Evolutionary conservation across 2,797 vertebrate genomes (phyloP), one percentile per base, ranked within the genome.

Genomic region (Morelia viridis): DNA sequence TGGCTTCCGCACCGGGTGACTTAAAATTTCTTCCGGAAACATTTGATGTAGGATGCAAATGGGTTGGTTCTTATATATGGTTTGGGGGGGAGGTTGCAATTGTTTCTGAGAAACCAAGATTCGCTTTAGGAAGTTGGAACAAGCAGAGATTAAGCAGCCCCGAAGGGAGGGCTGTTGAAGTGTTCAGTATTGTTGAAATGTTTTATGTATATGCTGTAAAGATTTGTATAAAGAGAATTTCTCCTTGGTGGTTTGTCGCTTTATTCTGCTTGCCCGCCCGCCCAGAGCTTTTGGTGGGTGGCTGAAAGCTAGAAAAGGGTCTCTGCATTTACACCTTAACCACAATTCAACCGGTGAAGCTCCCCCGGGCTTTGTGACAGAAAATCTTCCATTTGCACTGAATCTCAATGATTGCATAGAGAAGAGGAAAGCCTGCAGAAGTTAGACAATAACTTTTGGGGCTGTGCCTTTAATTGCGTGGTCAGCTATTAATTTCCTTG

Each of bases 141-240:
- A 10, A 80, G 8, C 35, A 1, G 8, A 24, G 50, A 11, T 0
- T 5, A 57, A 85, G 13, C 84, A 56, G 28, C 28, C 7, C 50
- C 12, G 46, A 26, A 53, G 11, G 2, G 83, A 85, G 22, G 62
- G 50, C 11, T 57, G 28, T 17, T n/a, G 13, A n/a, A 85, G 31
- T 19, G 10, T 19, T 28, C 60, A 19, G 85, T 19, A 57, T 64
- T 65, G 46, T 41, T 31, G 56, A 84, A 68, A 46, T 10, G 12
- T 19, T 64, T 85, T 64, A 8, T 92, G 11, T 92, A 19, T 68
- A 4, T 85, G 84, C 85, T 65, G 56, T 26, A 56, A 35, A 84
- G 58, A 15, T 89, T 84, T 61, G 13, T n/a, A 92, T 89, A 85
- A 92, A 92, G 60, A 85, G 7, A 15, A 46, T 92, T 68, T 80